Evolutionary conservation across 1,140 invertebrate species (phyloP).

Genomic region (Tenebrio molitor): DNA sequence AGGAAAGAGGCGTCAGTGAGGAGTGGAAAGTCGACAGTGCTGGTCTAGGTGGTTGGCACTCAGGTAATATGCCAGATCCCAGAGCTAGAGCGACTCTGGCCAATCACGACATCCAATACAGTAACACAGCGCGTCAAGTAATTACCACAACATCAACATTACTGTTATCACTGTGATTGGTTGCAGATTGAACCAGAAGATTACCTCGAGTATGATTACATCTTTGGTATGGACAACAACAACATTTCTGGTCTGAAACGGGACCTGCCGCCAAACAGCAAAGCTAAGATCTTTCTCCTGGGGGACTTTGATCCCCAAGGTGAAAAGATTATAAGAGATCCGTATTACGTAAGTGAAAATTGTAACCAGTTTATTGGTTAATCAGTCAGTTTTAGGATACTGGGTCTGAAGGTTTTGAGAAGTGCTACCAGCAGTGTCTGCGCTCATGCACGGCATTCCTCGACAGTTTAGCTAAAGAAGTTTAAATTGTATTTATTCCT

Average conservation of each 20-base stretch:
- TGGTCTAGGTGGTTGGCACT: constrained; percentile 87
- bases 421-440: constrained; percentile 79
- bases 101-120: constrained; percentile 79
- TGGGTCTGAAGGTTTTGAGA: constrained; percentile 77
- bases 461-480: constrained; percentile 59
- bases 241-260: constrained; percentile 81
- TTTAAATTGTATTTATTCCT: constrained; percentile 2
- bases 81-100: constrained; percentile 81
- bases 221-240: constrained; percentile 92
- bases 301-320: constrained; percentile 86
- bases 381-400: constrained; percentile 70
- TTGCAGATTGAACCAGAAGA: constrained; percentile 78
- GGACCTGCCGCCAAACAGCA: constrained; percentile 70
- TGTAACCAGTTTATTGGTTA: not conserved
- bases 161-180: constrained; percentile 31
- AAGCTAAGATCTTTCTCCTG: constrained; percentile 82
- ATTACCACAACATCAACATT: not conserved
- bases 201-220: constrained; percentile 85
- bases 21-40: constrained; percentile 91
- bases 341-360: constrained; percentile 81
- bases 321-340: constrained; percentile 86
- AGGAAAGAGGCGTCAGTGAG: constrained; percentile 66
- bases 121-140: constrained; percentile 83
- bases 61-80: constrained; percentile 84
- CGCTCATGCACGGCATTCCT: constrained; percentile 78